Evolutionary conservation across 2,797 vertebrate species (phyloP).

Genomic region (Pipistrellus kuhlii): DNA sequence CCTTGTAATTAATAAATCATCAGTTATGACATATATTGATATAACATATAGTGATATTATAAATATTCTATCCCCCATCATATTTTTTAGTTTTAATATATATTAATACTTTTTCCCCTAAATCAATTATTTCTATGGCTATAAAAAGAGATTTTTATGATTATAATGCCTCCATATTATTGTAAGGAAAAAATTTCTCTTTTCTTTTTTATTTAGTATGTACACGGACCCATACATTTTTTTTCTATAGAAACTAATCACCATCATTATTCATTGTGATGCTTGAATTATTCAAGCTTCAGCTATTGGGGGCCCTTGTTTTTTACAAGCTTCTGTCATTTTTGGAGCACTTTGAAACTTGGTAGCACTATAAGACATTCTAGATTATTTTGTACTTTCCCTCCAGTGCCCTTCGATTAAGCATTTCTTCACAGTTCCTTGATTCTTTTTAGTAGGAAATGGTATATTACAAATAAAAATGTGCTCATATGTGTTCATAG

Average conservation of each 20-base stretch:
- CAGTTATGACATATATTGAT: background rate
- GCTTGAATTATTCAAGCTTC: background rate
- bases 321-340: background rate
- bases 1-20: background rate
- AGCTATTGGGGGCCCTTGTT: background rate
- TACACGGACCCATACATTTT: background rate
- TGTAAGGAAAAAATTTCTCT: background rate
- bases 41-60: background rate
- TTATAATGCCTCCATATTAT: background rate
- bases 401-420: background rate
- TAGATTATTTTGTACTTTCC: background rate
- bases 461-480: background rate
- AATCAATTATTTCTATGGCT: background rate
- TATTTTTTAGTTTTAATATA: background rate
- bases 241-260: background rate
- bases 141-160: background rate
- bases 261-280: background rate
- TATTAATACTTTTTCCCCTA: background rate
- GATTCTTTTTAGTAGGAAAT: background rate
- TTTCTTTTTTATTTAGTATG: background rate
- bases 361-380: background rate
- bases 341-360: background rate
- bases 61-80: background rate
- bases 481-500: background rate
- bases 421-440: background rate